These are phyloP conservation scores for Notodonta dromedarius DNA, from an alignment of 2,888 invertebrate species.

Conservation along the genomic window DNA sequence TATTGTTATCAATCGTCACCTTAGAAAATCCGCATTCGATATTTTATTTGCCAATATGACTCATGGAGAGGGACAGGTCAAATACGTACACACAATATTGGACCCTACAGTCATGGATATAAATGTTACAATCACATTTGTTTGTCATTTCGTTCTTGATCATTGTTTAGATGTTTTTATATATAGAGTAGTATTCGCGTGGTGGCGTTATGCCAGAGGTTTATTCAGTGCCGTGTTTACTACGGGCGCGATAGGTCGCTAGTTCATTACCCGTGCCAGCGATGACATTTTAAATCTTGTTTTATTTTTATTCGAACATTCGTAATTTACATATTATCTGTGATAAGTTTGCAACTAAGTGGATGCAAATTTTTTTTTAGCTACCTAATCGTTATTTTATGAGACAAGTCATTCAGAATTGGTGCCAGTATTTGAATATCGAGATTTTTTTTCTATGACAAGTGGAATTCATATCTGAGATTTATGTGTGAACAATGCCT, in stretches of 20 bases:
- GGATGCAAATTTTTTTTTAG: not conserved
- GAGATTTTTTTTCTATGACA: no score
- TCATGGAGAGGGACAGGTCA: conserved; percentile 18
- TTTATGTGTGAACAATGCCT: no score
- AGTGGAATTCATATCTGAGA: no score
- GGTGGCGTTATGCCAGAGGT: conserved; percentile 65
- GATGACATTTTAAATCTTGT: not conserved
- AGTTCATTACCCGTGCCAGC: conserved; percentile 1
- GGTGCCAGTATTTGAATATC: no score
- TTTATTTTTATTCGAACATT: not conserved
- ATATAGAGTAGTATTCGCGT: conserved; percentile 51
- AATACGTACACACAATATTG: conserved; percentile 21
- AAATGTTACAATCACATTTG: conserved; percentile 20
- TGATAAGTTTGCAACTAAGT: not conserved
- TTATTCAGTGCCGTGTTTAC: conserved; percentile 62
- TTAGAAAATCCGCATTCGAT: conserved; percentile 18
- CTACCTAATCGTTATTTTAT: not conserved
- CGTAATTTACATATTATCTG: not conserved
- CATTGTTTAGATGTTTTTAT: conserved; percentile 50
- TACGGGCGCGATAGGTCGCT: conserved; percentile 35
- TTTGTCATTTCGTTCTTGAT: conserved; percentile 32
- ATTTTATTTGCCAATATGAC: conserved; percentile 24
- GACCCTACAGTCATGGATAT: conserved; percentile 21
- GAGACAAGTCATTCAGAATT: no score
- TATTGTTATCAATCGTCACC: conserved; percentile 19